Evolutionary conservation across 1,140 invertebrate genomes (phyloP), one percentile per base, ranked within the genome.

Genomic region (Lithobius niger): DNA sequence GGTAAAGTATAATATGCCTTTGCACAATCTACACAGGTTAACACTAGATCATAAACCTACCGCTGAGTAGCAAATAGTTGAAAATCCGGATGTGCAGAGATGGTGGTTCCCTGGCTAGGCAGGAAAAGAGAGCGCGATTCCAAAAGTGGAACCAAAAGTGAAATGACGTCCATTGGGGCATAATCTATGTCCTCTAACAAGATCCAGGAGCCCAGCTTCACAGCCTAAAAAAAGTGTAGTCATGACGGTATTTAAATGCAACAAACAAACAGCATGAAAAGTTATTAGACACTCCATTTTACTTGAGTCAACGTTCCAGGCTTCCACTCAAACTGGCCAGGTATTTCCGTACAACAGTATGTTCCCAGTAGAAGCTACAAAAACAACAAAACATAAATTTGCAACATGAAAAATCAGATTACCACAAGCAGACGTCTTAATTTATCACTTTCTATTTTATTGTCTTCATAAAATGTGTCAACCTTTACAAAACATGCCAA

Each of bases 291-390:
- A 45, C n/a, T n/a, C n/a, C n/a, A n/a, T n/a, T n/a, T 59, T 62
- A 83, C 84, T 74, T 85, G 80, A 3, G 90, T 89, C 24, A 97
- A 69, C 52, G 89, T 82, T 42, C 96, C 96, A 4, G 94, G 83
- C 61, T 87, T 80, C 95, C 95, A 99, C 26, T 93, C 70, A 74
- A 99, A 99, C 72, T 99, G 89, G 31, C 95, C 95, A 2, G 94
- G 94, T 28, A 95, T 77, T 67, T 97, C 92, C 0, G 95, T 96
- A 68, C 95, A 98, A 60, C 84, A 78, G 72, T 99, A 97, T 25
- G 88, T 87, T 3, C 96, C 96, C 13, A 99, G 70, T 16, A 99
- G 68, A 75, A 92, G 86, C 74, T 77, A n/a, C n/a, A n/a, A n/a
- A n/a, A n/a, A n/a, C n/a, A n/a, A n/a, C n/a, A n/a, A n/a, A n/a